Conservation (phyloP, 2,113 vertebrate species). For the Rhynchomys soricoides region DNA sequence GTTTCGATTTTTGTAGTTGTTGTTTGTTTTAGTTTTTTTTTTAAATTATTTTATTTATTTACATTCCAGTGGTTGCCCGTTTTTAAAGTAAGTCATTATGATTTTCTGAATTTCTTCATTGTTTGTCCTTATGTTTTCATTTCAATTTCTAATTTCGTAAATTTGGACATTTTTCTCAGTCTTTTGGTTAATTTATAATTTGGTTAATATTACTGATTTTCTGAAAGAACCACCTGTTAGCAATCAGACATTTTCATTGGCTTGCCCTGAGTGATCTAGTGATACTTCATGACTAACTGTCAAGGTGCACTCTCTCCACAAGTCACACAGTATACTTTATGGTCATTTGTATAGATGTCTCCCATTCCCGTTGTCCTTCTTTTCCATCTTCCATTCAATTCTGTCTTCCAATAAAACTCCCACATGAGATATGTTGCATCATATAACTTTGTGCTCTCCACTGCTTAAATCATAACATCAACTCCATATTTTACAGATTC, state of each 20-base stretch:
- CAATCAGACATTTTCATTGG: not conserved
- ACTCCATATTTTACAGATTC: not conserved
- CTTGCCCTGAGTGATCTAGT: not conserved
- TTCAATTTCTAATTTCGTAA: not conserved
- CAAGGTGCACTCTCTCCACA: not conserved
- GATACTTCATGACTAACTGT: no score
- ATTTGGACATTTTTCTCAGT: not conserved
- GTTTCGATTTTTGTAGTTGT: no score
- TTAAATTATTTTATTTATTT: no score
- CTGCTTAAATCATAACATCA: not conserved
- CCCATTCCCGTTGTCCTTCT: rapidly evolving
- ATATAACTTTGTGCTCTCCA: not conserved
- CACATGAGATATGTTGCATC: not conserved
- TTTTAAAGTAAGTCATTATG: not conserved
- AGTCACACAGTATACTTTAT: not conserved
- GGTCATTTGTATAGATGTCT: not conserved
- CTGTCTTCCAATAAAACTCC: not conserved
- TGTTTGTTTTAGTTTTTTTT: no score
- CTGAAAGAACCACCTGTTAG: not conserved
- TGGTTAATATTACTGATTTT: not conserved
- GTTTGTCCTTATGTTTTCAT: not conserved
- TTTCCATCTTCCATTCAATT: not conserved
- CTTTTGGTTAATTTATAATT: not conserved
- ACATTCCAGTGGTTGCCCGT: no score
- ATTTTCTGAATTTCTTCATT: not conserved